Conservation (phyloP, 1,140 invertebrate species). For the Catajapyx aquilonaris region DNA sequence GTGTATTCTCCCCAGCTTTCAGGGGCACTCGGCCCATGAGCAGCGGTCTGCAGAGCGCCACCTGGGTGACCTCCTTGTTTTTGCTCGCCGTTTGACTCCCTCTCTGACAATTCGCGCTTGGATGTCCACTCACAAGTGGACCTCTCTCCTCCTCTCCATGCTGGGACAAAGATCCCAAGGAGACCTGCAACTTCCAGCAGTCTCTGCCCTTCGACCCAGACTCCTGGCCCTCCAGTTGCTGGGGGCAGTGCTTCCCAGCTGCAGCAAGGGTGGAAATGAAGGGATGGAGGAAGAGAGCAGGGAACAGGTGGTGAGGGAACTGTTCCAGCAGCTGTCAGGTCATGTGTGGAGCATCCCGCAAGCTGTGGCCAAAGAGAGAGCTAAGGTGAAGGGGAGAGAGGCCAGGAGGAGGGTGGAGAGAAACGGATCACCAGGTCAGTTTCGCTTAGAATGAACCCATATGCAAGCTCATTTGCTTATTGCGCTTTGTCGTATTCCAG, state of each 20-base stretch:
- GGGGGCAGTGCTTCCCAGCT: conserved; percentile 24
- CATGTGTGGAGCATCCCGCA: conserved; percentile 33
- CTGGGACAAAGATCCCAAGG: conserved; percentile 14
- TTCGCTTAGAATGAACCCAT: too few species aligned
- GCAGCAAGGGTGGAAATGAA: conserved; percentile 8
- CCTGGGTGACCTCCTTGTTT: conserved; percentile 33
- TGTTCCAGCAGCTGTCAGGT: conserved; percentile 29
- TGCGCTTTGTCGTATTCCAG: too few species aligned
- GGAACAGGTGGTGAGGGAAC: conserved; percentile 24
- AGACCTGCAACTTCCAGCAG: conserved; percentile 15
- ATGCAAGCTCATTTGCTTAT: too few species aligned
- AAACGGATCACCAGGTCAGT: conserved; percentile 12
- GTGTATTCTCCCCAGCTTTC: too few species aligned
- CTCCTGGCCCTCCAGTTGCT: conserved; percentile 31
- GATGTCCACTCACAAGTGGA: conserved; percentile 27
- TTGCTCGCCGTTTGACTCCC: conserved; percentile 27
- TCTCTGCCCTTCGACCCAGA: conserved; percentile 25
- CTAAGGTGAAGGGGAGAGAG: conserved; percentile 19
- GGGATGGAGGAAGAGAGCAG: conserved; percentile 13
- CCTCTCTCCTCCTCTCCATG: conserved; percentile 24
- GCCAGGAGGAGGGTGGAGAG: conserved; percentile 18
- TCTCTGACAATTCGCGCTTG: conserved; percentile 22
- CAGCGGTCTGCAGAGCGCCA: conserved; percentile 14
- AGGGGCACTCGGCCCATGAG: too few species aligned
- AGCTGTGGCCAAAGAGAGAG: conserved; percentile 19